These are phyloP conservation scores for Nasonia longicornis DNA, from an alignment of 1,140 invertebrate genomes.

Conservation along the genomic window DNA sequence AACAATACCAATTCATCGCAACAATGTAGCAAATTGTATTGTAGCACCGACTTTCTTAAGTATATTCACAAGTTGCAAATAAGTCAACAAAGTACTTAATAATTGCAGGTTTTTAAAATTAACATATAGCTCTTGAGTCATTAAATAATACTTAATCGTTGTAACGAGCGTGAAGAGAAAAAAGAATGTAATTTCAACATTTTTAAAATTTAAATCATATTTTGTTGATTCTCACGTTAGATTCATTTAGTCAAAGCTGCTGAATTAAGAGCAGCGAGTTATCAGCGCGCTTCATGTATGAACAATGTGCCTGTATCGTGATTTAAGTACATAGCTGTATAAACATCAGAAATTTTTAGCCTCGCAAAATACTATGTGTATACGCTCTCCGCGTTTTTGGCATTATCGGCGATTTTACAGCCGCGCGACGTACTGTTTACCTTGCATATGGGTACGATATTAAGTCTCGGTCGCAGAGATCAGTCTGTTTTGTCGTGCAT, in stretches of 20 bases:
- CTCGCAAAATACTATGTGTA: background rate
- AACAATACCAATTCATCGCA: background rate
- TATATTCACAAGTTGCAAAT: background rate
- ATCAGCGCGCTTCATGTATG: constrained; percentile 5
- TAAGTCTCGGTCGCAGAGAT: constrained; percentile 31
- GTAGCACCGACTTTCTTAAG: background rate
- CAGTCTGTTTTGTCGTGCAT: constrained; percentile 28
- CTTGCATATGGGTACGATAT: constrained; percentile 27
- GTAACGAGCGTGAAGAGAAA: background rate
- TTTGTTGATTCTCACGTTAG: constrained; percentile 14
- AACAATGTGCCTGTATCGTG: constrained; percentile 8
- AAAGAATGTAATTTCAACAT: background rate
- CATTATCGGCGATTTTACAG: constrained; percentile 30
- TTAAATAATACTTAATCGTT: background rate
- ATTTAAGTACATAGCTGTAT: constrained; percentile 18
- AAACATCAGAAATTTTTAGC: constrained; percentile 22
- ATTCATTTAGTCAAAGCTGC: background rate
- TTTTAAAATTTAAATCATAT: constrained; percentile 21
- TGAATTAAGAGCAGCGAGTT: constrained; percentile 18
- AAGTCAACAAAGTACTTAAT: background rate
- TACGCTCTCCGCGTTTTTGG: constrained; percentile 4
- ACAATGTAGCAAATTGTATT: background rate
- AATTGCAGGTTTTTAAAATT: background rate
- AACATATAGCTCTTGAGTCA: background rate
- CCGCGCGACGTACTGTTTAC: constrained; percentile 4